Conservation (phyloP, 2,113 vertebrate genomes). For the Embiotoca jacksoni region DNA sequence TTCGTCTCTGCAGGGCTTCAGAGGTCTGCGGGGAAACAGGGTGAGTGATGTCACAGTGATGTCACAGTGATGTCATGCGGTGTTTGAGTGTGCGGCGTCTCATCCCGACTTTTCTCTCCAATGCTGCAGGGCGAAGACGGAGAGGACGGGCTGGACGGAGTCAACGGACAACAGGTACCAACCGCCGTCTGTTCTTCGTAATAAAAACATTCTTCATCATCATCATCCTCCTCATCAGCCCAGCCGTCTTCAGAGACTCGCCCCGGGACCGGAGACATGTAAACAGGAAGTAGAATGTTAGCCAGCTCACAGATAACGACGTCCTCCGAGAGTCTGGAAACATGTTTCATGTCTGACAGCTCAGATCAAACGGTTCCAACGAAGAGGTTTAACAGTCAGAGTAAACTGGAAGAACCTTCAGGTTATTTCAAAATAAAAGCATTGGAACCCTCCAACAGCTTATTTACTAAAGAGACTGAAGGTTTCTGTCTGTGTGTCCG, state of each 20-base stretch:
- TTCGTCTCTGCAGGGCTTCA: conserved; percentile 81
- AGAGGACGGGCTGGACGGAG: conserved; percentile 85
- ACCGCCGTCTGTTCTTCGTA: neutral
- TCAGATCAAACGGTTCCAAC: no score
- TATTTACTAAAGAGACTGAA: no score
- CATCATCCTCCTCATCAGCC: neutral
- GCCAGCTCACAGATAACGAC: no score
- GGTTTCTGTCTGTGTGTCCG: neutral
- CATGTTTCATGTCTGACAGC: no score
- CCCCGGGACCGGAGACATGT: no score
- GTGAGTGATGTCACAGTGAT: no score
- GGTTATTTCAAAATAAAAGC: no score
- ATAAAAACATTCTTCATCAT: neutral
- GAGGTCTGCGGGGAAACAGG: conserved; percentile 84
- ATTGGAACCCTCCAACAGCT: no score
- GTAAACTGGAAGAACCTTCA: no score
- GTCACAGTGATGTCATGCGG: neutral
- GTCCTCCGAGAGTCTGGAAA: no score
- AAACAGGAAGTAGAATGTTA: no score
- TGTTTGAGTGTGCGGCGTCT: neutral
- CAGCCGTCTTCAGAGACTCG: neutral
- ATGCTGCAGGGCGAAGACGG: conserved; percentile 85
- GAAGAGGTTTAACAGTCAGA: no score
- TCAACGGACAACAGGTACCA: conserved; percentile 87
- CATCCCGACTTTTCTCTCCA: neutral